Conservation (phyloP, 2,888 invertebrate species). For the Ornithoptera alexandrae region DNA sequence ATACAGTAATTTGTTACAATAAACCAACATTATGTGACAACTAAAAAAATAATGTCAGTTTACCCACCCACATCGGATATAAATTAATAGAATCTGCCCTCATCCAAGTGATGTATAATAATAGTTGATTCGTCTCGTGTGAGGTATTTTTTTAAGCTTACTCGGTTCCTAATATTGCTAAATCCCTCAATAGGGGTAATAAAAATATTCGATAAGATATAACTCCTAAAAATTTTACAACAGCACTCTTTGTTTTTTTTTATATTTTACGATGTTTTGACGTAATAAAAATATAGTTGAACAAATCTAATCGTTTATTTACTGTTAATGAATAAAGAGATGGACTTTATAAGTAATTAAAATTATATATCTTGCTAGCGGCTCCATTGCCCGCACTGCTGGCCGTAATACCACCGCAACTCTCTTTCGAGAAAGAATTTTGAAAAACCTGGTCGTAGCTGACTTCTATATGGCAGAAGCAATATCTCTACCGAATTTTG, state of each 20-base stretch:
- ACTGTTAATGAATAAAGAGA: background rate
- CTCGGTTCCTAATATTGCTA: conserved; percentile 56
- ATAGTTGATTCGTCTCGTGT: conserved; percentile 73
- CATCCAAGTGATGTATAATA: conserved; percentile 73
- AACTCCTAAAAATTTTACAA: background rate
- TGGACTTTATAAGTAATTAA: too few species aligned
- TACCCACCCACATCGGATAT: conserved; percentile 79
- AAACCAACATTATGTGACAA: conserved; percentile 53
- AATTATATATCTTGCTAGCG: too few species aligned
- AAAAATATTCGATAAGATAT: conserved; percentile 52
- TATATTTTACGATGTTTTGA: background rate
- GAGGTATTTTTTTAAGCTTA: conserved; percentile 76
- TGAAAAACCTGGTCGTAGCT: too few species aligned
- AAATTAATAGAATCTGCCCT: conserved; percentile 79
- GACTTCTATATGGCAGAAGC: too few species aligned
- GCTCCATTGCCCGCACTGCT: too few species aligned
- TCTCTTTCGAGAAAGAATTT: too few species aligned
- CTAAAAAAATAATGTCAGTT: conserved; percentile 71
- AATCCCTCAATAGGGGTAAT: conserved; percentile 61
- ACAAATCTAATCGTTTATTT: background rate
- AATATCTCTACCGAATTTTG: too few species aligned
- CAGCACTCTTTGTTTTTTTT: background rate
- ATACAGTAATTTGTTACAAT: conserved; percentile 56
- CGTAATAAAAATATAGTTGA: background rate
- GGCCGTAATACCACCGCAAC: too few species aligned